phyloP scores from a whole-genome alignment of 2,888 invertebrate species.

The Tiliacea citrago region DNA sequence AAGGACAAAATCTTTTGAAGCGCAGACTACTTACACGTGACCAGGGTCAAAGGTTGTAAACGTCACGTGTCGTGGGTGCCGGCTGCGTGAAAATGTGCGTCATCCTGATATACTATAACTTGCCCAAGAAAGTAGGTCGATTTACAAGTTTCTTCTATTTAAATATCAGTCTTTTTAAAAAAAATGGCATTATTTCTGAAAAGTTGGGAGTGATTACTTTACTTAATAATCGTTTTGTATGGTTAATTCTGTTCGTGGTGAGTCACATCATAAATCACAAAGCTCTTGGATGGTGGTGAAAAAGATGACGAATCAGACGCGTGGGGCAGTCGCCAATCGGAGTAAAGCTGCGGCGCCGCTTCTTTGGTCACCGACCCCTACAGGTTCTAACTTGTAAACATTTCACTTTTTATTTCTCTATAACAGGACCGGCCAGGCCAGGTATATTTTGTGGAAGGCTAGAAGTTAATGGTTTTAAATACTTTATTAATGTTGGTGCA shows the following conservation, averaged over 20 bases:
- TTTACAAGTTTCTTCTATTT: not conserved
- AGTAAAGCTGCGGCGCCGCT: constrained; percentile 68
- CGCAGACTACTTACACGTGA: constrained; percentile 59
- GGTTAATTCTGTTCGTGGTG: constrained; percentile 54
- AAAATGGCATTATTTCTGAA: not conserved
- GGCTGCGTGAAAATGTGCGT: constrained; percentile 63
- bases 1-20: constrained; percentile 17
- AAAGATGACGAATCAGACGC: constrained; percentile 84
- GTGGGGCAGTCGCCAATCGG: constrained; percentile 81
- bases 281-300: constrained; percentile 75
- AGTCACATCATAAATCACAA: constrained; percentile 69
- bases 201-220: not conserved
- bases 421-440: constrained; percentile 55
- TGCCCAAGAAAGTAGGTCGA: constrained; percentile 48
- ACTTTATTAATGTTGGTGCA: not conserved
- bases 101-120: constrained; percentile 39
- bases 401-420: constrained; percentile 87
- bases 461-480: constrained; percentile 7
- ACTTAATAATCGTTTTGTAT: constrained; percentile 13
- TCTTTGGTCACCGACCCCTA: constrained; percentile 87
- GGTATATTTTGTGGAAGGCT: constrained; percentile 25
- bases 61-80: constrained; percentile 66
- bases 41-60: constrained; percentile 72
- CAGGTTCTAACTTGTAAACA: constrained; percentile 89
- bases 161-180: not conserved